Evolutionary conservation across 2,113 vertebrate genomes (phyloP).

Genomic region (Mirza zaza): DNA sequence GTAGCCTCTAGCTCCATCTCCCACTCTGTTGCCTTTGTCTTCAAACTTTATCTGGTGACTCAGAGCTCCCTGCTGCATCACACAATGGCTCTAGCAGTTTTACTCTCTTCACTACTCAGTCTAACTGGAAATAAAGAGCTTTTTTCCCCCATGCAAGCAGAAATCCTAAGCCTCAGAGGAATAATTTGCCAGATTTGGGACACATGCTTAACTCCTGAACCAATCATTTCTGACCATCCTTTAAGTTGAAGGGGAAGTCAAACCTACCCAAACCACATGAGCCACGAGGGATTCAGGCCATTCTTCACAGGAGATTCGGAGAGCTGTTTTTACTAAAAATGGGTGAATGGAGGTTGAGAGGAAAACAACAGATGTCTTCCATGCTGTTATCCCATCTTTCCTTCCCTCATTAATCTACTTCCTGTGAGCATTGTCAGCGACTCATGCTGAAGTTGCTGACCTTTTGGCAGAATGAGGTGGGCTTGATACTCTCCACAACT

Average conservation of each 20-base stretch:
- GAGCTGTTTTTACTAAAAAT: neutral
- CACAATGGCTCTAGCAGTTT: neutral
- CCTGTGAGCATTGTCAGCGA: neutral
- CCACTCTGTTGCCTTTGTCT: neutral
- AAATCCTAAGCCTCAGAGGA: neutral
- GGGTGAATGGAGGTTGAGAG: neutral
- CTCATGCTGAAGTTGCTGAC: neutral
- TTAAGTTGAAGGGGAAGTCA: neutral
- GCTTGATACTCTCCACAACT: neutral
- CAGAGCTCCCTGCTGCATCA: neutral
- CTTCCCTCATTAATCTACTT: neutral
- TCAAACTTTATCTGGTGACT: neutral
- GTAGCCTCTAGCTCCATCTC: neutral
- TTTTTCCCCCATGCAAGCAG: neutral
- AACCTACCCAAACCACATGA: neutral
- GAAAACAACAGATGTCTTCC: neutral
- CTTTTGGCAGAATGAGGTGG: neutral
- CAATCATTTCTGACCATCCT: neutral
- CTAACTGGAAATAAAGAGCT: neutral
- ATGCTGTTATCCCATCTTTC: neutral
- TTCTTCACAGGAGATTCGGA: conserved; percentile 1
- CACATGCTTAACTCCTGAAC: neutral
- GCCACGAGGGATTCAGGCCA: accelerated
- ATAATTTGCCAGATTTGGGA: neutral
- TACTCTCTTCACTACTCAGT: neutral